Evolutionary conservation across 2,113 vertebrate species (phyloP).

Genomic region (Parotia lawesii): DNA sequence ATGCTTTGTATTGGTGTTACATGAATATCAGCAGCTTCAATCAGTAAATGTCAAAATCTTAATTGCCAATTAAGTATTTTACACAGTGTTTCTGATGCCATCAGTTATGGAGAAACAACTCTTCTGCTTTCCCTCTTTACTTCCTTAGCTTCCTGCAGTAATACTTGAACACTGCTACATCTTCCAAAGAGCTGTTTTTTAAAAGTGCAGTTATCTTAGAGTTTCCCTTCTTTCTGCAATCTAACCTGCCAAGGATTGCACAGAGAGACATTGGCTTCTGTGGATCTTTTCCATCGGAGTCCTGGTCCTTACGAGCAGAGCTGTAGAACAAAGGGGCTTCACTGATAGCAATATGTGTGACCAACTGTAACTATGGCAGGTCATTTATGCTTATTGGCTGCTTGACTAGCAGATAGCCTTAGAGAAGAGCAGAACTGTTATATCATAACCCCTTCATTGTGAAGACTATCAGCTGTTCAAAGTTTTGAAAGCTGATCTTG

Average conservation of each 20-base stretch:
- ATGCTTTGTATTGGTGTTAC: background rate
- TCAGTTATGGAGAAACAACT: background rate
- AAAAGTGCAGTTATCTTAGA: background rate
- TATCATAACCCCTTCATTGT: background rate
- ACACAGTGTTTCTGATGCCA: background rate
- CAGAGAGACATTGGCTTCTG: background rate
- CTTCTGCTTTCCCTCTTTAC: background rate
- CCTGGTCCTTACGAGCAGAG: background rate
- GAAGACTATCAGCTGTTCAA: background rate
- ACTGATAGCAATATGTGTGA: background rate
- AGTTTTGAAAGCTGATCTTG: background rate
- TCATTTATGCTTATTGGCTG: background rate
- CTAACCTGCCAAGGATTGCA: background rate
- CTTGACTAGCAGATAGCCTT: background rate
- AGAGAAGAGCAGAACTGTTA: background rate
- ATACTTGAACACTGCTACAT: background rate
- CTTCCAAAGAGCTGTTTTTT: background rate
- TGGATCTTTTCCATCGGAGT: background rate
- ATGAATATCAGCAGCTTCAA: background rate
- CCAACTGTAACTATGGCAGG: background rate
- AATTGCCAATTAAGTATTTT: constrained; percentile 7
- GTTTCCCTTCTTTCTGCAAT: background rate
- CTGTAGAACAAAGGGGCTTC: background rate
- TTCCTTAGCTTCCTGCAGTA: background rate
- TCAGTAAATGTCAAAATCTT: constrained; percentile 12